Evolutionary conservation across 2,113 vertebrate genomes (phyloP).

Genomic region (Sorex fumeus): DNA sequence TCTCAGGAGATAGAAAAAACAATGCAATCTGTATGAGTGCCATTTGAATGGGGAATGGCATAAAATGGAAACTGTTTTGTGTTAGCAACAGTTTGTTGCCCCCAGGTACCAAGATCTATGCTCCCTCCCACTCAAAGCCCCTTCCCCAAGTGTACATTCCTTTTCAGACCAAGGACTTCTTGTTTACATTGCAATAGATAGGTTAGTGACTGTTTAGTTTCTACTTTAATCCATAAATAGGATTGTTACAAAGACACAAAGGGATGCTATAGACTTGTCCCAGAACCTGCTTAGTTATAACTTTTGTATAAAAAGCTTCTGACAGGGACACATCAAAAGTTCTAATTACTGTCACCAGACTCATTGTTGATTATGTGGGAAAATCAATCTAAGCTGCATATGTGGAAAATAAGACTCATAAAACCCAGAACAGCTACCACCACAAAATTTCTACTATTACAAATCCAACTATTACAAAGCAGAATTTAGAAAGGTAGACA

Average conservation of each 20-base stretch:
- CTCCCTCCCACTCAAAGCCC: not conserved
- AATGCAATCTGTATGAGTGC: constrained; percentile 44
- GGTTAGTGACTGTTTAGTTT: constrained; percentile 60
- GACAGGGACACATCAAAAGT: constrained; percentile 67
- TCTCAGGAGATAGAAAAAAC: constrained; percentile 55
- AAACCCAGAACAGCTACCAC: not conserved
- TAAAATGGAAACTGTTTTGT: constrained; percentile 59
- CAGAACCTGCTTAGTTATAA: constrained; percentile 62
- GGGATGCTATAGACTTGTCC: constrained; percentile 54
- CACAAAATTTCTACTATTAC: no score
- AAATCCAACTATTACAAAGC: not conserved
- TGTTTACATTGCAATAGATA: constrained; percentile 68
- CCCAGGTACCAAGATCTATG: constrained; percentile 37
- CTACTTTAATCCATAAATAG: constrained; percentile 81
- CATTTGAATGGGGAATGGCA: not conserved
- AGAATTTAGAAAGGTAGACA: constrained; percentile 25
- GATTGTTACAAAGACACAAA: constrained; percentile 59
- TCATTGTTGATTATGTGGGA: constrained; percentile 60
- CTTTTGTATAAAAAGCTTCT: constrained; percentile 71
- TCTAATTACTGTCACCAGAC: constrained; percentile 57
- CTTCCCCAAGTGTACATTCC: not conserved
- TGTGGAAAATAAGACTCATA: constrained; percentile 60
- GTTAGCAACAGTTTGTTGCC: constrained; percentile 58
- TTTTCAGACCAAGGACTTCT: constrained; percentile 51
- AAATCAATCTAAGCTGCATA: constrained; percentile 67